phyloP scores from a whole-genome alignment of 92 coral and sea anemone genomes.

The Zoanthus gigantus region DNA sequence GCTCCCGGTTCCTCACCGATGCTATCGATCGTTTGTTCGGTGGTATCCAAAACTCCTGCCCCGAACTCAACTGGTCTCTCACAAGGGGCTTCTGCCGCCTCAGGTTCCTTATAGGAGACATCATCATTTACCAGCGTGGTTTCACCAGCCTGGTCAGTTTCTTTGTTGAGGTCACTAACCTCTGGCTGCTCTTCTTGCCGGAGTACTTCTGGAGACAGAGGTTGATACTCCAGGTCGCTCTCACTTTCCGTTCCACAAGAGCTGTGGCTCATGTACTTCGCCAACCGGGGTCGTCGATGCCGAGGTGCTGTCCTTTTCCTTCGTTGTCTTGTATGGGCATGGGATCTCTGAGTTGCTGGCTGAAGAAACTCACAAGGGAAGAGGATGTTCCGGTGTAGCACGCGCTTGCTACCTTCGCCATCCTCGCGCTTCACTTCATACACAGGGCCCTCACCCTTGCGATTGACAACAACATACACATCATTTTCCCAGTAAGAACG shows the following conservation, averaged over 20 bases:
- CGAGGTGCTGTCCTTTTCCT: neutral
- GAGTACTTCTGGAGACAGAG: neutral
- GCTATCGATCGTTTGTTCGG: neutral
- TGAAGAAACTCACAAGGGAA: constrained; percentile 54
- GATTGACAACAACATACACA: constrained; percentile 35
- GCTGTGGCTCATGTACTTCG: neutral
- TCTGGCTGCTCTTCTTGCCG: constrained; percentile 3
- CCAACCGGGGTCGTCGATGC: neutral
- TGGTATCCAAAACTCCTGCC: constrained; percentile 4
- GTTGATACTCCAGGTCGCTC: constrained; percentile 6
- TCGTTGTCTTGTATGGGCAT: neutral
- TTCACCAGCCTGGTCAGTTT: constrained; percentile 5
- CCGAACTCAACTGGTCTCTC: neutral
- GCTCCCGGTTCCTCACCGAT: neutral
- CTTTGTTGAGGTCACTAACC: constrained; percentile 1
- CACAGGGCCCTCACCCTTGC: constrained; percentile 53
- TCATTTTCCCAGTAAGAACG: constrained; percentile 41
- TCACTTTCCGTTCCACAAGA: neutral
- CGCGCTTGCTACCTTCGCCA: constrained; percentile 40
- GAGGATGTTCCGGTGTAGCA: constrained; percentile 52
- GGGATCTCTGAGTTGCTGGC: neutral
- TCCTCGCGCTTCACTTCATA: constrained; percentile 64
- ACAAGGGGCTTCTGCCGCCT: neutral
- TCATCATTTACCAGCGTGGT: neutral
- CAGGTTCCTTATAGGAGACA: neutral